Base-by-base conservation (phyloP, 2,797 vertebrate species). In the Hafferia zeledoni region DNA sequence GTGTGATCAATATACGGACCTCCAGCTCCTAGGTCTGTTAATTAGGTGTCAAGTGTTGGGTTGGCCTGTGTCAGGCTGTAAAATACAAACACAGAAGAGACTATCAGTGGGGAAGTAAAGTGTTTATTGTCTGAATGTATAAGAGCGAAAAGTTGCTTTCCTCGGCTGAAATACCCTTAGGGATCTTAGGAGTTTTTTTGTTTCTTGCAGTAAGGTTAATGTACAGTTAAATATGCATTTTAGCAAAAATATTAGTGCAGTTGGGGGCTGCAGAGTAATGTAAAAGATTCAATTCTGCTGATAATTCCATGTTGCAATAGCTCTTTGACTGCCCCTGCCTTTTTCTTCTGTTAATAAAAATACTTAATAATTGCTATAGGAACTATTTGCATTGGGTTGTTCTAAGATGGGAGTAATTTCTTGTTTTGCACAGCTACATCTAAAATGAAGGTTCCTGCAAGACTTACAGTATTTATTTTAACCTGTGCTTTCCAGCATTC, bases 21-120 rank as follows among this genome's bases (percentile, higher is more conserved):
- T 96, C 94, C 92, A 97, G 87, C 93, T 94, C 89, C 91, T 88
- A 70, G 81, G 87, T 90, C 91, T 90, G 80, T 97, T 97, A 97
- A 97, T 96, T 96, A 97, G 94, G 92, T 95, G 96, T 97, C 96
- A 96, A 96, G 94, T 97, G 96, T 97, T 96, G 94, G 89, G 87
- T 70, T 94, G 96, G 90, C 87, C 24, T 57, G 84, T 96, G 94
- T 96, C 95, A 93, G 81, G 80, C 95, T 95, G 94, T 96, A 95
- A 93, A 97, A 93, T 87, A 94, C 92, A 95, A 96, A 97, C 90
- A 88, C 47, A 81, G 90, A 78, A 81, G 79, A 93, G 90, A 70
- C 61, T 70, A 92, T 94, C 74, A 52, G 79, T 89, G 57, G 74
- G 94, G 92, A 94, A 79, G 90, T 93, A 59, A 95, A 81, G 95